These are phyloP conservation scores for Dynastes tityus DNA, from an alignment of 2,888 invertebrate species.

Conservation along the genomic window DNA sequence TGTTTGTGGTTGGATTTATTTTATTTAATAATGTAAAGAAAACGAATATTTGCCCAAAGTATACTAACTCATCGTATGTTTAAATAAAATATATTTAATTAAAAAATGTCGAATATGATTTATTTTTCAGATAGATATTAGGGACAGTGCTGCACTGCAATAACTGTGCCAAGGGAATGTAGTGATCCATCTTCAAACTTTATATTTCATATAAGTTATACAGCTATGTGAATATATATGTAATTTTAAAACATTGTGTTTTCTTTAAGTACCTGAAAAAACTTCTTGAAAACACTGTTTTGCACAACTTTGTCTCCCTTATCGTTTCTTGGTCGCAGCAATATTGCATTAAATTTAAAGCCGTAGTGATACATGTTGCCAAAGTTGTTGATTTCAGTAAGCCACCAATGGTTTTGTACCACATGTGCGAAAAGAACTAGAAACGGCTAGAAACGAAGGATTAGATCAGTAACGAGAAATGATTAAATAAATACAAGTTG, in stretches of 20 bases:
- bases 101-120: slow-evolving; percentile 51
- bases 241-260: slow-evolving; percentile 61
- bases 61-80: slow-evolving; percentile 62
- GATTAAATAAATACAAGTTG: no score
- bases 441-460: no score
- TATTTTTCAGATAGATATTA: slow-evolving; percentile 59
- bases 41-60: slow-evolving; percentile 64
- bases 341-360: no score
- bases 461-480: no score
- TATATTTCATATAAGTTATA: slow-evolving; percentile 66
- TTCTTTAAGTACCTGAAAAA: slow-evolving; percentile 7
- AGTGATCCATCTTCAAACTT: slow-evolving; percentile 64
- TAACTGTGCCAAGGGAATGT: slow-evolving; percentile 59
- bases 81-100: slow-evolving; percentile 52
- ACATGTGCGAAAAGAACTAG: no score
- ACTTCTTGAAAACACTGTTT: background rate
- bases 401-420: no score
- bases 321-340: no score
- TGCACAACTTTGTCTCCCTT: background rate
- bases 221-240: slow-evolving; percentile 65
- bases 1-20: slow-evolving; percentile 66
- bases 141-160: slow-evolving; percentile 57
- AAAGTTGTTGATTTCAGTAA: no score
- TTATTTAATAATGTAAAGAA: slow-evolving; percentile 58
- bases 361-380: no score